phyloP scores from a whole-genome alignment of 2,888 invertebrate species.

The Seladonia tumulorum region DNA sequence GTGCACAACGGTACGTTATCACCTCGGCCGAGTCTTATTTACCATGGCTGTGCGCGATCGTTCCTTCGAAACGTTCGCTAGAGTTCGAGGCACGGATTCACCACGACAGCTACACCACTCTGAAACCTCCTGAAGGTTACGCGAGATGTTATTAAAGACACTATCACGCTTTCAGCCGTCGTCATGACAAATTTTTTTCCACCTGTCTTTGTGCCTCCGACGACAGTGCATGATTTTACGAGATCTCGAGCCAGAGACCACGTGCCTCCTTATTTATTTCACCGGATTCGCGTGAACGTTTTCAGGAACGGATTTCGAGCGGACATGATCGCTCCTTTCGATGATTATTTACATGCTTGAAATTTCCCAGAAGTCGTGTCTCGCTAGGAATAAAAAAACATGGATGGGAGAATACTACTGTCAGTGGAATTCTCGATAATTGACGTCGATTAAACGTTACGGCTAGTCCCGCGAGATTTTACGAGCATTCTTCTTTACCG shows the following conservation, averaged over 20 bases:
- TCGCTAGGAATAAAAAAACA: conserved; percentile 21
- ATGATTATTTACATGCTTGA: conserved; percentile 4
- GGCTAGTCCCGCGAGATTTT: conserved; percentile 31
- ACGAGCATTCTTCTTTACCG: conserved; percentile 42
- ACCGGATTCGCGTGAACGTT: neutral
- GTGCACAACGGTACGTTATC: conserved; percentile 78
- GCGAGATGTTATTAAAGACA: conserved; percentile 43
- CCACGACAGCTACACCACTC: conserved; percentile 20
- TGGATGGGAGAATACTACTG: conserved; percentile 56
- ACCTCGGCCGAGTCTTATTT: conserved; percentile 35
- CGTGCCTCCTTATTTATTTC: conserved; percentile 50
- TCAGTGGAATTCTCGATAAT: conserved; percentile 58
- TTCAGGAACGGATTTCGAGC: neutral
- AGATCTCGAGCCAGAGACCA: conserved; percentile 32
- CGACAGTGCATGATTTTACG: conserved; percentile 26
- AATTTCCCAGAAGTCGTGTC: conserved; percentile 41
- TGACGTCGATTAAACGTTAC: neutral
- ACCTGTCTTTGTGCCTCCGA: conserved; percentile 51
- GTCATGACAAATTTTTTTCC: conserved; percentile 58
- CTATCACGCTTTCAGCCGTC: conserved; percentile 52
- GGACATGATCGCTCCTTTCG: neutral
- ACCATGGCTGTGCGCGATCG: conserved; percentile 41
- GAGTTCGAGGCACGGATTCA: conserved; percentile 31
- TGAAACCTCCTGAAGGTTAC: conserved; percentile 56
- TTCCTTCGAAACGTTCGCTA: conserved; percentile 2